phyloP scores from a whole-genome alignment of 2,888 invertebrate species.

The Thecophora atra region DNA sequence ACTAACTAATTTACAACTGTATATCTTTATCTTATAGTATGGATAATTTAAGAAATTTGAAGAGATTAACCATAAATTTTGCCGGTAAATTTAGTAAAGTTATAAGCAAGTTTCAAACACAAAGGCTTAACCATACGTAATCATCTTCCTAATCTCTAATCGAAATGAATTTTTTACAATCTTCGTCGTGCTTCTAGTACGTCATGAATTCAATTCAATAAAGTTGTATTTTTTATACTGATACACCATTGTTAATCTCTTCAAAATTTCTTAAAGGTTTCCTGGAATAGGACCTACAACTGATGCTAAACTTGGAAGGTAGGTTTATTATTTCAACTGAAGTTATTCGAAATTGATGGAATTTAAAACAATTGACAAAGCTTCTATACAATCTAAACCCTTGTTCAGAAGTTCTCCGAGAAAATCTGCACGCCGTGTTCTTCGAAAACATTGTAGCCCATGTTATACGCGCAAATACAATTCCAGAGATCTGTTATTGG shows the following conservation, averaged over 20 bases:
- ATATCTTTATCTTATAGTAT: conserved; percentile 33
- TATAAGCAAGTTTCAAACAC: conserved; percentile 51
- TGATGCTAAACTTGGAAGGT: conserved; percentile 63
- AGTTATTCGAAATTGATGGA: too few species aligned
- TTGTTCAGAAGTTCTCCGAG: too few species aligned
- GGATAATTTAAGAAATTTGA: conserved; percentile 53
- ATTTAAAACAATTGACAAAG: too few species aligned
- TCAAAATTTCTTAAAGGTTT: conserved; percentile 65
- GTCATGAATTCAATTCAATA: too few species aligned
- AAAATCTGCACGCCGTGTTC: too few species aligned
- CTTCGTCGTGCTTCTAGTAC: too few species aligned
- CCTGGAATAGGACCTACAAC: conserved; percentile 67
- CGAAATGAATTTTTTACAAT: conserved; percentile 53
- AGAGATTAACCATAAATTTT: conserved; percentile 60
- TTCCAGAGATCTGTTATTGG: too few species aligned
- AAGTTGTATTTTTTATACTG: conserved; percentile 37
- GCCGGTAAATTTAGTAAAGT: conserved; percentile 42
- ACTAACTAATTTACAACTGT: conserved; percentile 51
- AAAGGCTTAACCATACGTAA: conserved; percentile 67
- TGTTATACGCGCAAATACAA: too few species aligned
- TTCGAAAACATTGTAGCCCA: too few species aligned
- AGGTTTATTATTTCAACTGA: conserved; percentile 46
- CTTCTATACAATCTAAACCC: too few species aligned
- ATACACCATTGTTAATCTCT: conserved; percentile 63
- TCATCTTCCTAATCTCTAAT: conserved; percentile 63